Evolutionary conservation across 2,888 invertebrate genomes (phyloP).

Genomic region (Elaeidobius kamerunicus): DNA sequence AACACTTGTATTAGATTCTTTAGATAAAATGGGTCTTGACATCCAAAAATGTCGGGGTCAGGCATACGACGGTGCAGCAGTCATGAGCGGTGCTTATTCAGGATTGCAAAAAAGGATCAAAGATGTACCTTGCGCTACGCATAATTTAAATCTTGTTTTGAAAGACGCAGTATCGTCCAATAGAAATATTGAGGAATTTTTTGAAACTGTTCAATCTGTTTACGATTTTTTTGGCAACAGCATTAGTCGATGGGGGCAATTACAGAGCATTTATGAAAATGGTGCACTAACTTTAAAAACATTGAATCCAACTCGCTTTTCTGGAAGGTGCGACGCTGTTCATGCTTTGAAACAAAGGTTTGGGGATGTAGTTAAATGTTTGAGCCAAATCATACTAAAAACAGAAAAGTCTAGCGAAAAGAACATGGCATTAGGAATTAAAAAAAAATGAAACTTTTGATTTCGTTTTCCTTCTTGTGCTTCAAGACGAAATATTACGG

Average conservation of each 20-base stretch:
- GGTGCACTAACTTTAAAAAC: background rate
- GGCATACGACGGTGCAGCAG: constrained; percentile 11
- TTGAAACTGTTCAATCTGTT: background rate
- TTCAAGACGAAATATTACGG: too few species aligned
- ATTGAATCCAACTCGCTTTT: background rate
- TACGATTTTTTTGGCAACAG: background rate
- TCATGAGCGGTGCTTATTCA: constrained; percentile 8
- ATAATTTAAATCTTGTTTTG: constrained; percentile 5
- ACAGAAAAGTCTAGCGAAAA: background rate
- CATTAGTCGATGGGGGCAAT: constrained; percentile 2
- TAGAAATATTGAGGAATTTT: background rate
- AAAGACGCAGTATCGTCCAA: background rate
- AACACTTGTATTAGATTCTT: background rate
- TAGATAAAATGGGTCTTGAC: constrained; percentile 1
- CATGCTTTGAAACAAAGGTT: background rate
- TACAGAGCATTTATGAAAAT: background rate
- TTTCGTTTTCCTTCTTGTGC: too few species aligned
- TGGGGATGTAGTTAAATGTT: background rate
- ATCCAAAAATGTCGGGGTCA: constrained; percentile 7
- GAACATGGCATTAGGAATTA: background rate
- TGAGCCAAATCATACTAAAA: background rate
- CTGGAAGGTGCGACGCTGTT: background rate
- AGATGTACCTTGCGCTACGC: background rate
- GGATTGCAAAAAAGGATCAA: constrained; percentile 1
- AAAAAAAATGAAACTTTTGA: background rate